Base-by-base conservation (phyloP, 2,888 invertebrate species). In the Alsophila aescularia region DNA sequence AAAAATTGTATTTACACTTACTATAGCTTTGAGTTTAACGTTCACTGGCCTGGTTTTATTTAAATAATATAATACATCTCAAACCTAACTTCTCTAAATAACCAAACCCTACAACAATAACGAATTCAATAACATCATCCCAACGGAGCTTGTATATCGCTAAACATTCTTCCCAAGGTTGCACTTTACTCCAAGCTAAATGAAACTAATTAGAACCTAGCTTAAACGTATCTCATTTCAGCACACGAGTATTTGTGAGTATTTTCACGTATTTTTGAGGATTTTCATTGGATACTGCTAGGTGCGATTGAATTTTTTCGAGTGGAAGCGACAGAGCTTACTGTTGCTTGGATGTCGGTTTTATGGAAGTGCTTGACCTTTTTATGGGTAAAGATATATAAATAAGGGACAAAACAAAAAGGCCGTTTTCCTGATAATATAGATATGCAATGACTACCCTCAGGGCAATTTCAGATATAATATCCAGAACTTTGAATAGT, bases 291-390 rank as follows among this genome's bases (percentile, higher is more conserved):
- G 73, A 70, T 84, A 79, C 83, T 83, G 85, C 73, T 79, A 81
- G 80, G 79, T 78, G 77, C 85, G 87, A 88, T 89, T 88, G 90
- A 86, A 87, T 72, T 90, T 90, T 90, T 89, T 89, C 89, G 81
- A 87, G 89, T 90, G 90, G 88, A 90, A 90, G 83, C 80, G 87
- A 87, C 87, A 80, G 85, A 76, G 79, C 77, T 82, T 78, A 78
- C 76, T 57, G 53, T 49, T 58, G 40, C 64, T 44, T 53, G 51
- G 62, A 60, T 64, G 12, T 60, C 56, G 2, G 6, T 43, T 44
- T 40, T 53, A 70, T 74, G 49, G 73, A 79, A 69, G 58, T 2
- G 45, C n/a, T 27, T 12, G 2, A 66, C 8, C 16, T n/a, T 40
- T 42, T 13, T 32, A 2, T 10, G 7, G 29, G 1, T n/a, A n/a